Conservation (phyloP, 2,888 invertebrate genomes). For the Drosophila pegasa region DNA sequence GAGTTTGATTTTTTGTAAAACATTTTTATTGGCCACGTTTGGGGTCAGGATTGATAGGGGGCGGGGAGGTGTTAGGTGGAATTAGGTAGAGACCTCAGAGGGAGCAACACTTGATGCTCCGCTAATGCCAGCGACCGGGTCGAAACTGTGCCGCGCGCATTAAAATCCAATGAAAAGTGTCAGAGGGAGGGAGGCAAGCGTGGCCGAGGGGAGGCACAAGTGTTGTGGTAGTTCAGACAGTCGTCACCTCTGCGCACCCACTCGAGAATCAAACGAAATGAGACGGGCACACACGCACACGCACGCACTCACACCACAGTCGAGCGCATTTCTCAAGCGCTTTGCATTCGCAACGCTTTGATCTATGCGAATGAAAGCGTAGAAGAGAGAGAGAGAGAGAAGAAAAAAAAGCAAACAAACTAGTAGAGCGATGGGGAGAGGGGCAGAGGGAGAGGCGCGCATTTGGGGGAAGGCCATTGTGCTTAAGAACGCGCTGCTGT, state of each 20-base stretch:
- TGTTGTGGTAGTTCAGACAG: slow-evolving; percentile 38
- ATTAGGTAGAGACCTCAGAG: neutral
- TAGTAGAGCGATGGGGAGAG: neutral
- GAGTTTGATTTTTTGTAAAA: neutral
- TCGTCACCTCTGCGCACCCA: slow-evolving; percentile 59
- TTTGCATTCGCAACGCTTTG: slow-evolving; percentile 61
- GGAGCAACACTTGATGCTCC: slow-evolving; percentile 6
- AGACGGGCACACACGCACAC: slow-evolving; percentile 24
- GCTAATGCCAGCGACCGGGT: neutral
- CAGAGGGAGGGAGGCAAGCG: slow-evolving; percentile 46
- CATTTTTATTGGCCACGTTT: slow-evolving; percentile 8
- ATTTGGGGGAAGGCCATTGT: slow-evolving; percentile 21
- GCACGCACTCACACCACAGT: slow-evolving; percentile 24
- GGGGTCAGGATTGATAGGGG: neutral
- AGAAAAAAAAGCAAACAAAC: slow-evolving; percentile 28
- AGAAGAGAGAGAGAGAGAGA: slow-evolving; percentile 11
- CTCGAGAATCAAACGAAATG: slow-evolving; percentile 52
- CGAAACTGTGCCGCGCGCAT: slow-evolving; percentile 59
- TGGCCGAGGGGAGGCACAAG: slow-evolving; percentile 6
- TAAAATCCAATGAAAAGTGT: slow-evolving; percentile 68
- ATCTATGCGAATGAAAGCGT: slow-evolving; percentile 52
- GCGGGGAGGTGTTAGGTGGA: slow-evolving; percentile 1
- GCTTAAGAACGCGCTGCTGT: slow-evolving; percentile 31
- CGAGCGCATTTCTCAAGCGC: slow-evolving; percentile 57
- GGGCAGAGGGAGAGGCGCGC: neutral